Evolutionary conservation across 2,113 vertebrate genomes (phyloP).

Genomic region (Trematocara nigrifrons): DNA sequence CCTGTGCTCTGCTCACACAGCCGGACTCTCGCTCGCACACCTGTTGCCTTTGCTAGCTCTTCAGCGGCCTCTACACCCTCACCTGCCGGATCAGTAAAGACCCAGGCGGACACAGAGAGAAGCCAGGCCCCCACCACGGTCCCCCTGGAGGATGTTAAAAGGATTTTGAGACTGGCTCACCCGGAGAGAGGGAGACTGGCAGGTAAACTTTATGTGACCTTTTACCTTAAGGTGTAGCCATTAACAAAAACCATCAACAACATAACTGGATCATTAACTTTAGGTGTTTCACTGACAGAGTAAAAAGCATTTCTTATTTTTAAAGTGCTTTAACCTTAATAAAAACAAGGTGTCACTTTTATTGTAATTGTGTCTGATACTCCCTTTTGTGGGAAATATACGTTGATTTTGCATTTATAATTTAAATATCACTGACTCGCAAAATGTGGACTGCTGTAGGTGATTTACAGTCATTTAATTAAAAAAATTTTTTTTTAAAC

Average conservation of each 20-base stretch:
- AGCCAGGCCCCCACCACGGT: neutral
- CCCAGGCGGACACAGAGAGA: neutral
- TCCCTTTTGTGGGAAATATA: neutral
- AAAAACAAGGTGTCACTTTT: neutral
- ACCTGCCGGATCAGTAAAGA: constrained; percentile 15
- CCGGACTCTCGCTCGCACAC: constrained; percentile 17
- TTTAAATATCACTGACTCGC: neutral
- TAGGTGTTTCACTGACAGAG: neutral
- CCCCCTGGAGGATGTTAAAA: constrained; percentile 64
- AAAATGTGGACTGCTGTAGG: neutral
- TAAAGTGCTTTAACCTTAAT: neutral
- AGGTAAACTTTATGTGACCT: constrained; percentile 65
- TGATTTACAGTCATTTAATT: neutral
- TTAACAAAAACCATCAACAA: neutral
- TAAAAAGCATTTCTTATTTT: neutral
- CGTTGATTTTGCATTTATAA: neutral
- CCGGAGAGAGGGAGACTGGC: constrained; percentile 83
- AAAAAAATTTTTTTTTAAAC: neutral
- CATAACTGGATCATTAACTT: neutral
- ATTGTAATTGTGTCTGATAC: neutral
- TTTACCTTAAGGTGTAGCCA: neutral
- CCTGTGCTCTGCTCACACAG: neutral
- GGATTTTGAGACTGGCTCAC: constrained; percentile 76
- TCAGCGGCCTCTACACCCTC: constrained; percentile 34
- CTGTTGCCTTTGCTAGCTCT: constrained; percentile 58